Conservation (phyloP, 1,140 invertebrate genomes). For the Macrobrachium nipponense region DNA sequence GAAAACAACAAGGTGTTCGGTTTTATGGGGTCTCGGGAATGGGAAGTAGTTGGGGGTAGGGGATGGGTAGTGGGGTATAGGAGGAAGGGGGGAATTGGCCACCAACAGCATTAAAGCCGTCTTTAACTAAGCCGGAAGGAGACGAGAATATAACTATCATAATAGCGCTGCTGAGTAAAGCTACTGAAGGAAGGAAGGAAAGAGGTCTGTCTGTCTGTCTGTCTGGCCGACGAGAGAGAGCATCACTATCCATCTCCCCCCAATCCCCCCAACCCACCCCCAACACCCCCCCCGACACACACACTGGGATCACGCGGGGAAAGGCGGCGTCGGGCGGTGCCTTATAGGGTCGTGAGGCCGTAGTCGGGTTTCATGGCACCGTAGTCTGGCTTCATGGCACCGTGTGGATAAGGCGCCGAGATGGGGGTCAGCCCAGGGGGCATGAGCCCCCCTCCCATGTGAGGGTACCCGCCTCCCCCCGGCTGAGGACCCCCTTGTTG, state of each 20-base stretch:
- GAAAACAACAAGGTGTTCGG: background rate
- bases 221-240: background rate
- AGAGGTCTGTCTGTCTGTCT: background rate
- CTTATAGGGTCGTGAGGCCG: constrained; percentile 80
- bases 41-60: background rate
- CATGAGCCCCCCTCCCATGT: constrained; percentile 63
- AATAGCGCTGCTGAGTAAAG: background rate
- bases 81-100: constrained; percentile 1
- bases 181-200: constrained; percentile 5
- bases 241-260: too few relatives aligned
- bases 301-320: constrained; percentile 15
- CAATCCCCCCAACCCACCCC: too few relatives aligned
- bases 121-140: background rate
- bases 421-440: constrained; percentile 71
- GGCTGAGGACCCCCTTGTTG: constrained; percentile 55
- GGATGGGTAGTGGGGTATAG: background rate
- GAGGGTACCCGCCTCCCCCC: constrained; percentile 54
- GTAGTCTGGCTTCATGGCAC: constrained; percentile 78
- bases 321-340: constrained; percentile 19
- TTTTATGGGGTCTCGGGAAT: background rate
- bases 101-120: background rate
- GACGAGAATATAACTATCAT: background rate
- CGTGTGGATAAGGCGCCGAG: constrained; percentile 69
- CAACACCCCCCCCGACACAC: too few relatives aligned
- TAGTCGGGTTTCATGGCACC: constrained; percentile 80